Conservation (phyloP, 2,113 vertebrate genomes). For the Beaufortia kweichowensis region DNA sequence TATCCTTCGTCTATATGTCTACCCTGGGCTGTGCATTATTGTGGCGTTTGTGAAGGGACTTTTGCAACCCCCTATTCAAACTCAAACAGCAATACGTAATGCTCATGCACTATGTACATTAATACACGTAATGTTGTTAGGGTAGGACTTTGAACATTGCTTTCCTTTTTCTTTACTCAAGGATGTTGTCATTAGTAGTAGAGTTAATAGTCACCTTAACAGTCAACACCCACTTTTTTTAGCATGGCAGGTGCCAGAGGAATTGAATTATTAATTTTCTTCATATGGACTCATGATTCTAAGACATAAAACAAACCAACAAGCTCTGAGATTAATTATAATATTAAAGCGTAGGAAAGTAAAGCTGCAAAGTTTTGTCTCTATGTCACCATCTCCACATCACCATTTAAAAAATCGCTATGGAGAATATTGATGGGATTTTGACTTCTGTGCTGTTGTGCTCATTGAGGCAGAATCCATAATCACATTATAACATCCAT, state of each 20-base stretch:
- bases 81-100: constrained; percentile 33
- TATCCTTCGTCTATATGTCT: constrained; percentile 53
- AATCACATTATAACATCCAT: neutral
- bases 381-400: no score
- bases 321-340: no score
- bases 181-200: neutral
- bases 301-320: no score
- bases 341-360: no score
- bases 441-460: neutral
- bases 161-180: constrained; percentile 10
- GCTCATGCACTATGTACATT: neutral
- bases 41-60: constrained; percentile 41
- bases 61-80: constrained; percentile 54
- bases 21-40: constrained; percentile 61
- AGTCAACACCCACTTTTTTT: no score
- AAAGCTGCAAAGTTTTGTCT: no score
- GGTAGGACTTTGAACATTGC: neutral
- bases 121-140: no score
- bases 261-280: neutral
- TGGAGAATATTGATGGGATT: no score
- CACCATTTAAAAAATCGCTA: no score
- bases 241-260: no score
- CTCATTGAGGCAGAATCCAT: neutral
- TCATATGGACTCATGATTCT: neutral
- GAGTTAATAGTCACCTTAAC: no score